Evolutionary conservation across 2,888 invertebrate genomes (phyloP).

Genomic region (Vesta saturnalis): DNA sequence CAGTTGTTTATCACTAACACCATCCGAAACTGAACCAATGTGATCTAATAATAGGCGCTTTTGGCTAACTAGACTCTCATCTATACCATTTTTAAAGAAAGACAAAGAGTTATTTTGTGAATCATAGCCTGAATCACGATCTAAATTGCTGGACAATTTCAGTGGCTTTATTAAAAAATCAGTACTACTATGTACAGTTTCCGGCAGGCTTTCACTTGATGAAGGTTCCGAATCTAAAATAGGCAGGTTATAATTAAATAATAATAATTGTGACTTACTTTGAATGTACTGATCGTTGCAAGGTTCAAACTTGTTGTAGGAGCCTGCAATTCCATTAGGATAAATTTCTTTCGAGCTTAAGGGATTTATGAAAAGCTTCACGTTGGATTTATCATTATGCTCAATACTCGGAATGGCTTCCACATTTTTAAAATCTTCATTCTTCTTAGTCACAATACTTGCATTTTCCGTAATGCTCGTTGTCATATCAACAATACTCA

Average conservation of each 20-base stretch:
- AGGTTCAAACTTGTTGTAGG: constrained; percentile 53
- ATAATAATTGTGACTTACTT: not conserved
- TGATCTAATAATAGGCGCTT: constrained; percentile 53
- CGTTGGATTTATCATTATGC: constrained; percentile 51
- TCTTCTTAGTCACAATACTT: constrained; percentile 58
- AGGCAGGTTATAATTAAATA: not conserved
- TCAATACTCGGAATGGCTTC: constrained; percentile 45
- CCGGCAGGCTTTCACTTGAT: constrained; percentile 57
- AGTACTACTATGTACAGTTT: constrained; percentile 51
- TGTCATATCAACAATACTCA: constrained; percentile 56
- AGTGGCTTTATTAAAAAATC: constrained; percentile 48
- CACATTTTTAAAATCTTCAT: constrained; percentile 58
- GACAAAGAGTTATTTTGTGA: constrained; percentile 44
- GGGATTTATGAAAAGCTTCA: constrained; percentile 61
- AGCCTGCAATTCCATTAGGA: constrained; percentile 58
- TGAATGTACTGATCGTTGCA: not conserved
- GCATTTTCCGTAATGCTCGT: constrained; percentile 59
- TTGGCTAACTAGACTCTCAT: constrained; percentile 18
- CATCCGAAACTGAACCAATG: constrained; percentile 59
- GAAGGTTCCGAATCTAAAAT: constrained; percentile 49
- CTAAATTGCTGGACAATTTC: constrained; percentile 36
- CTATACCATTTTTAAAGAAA: constrained; percentile 37
- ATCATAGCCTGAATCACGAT: constrained; percentile 57
- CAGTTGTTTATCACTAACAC: constrained; percentile 49
- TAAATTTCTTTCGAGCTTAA: constrained; percentile 61